Percentiles rank a stretch among this genome's conserved stretches.
phyloP scores from a whole-genome alignment of 2,888 invertebrate species.

The Cynaeus angustus region DNA sequence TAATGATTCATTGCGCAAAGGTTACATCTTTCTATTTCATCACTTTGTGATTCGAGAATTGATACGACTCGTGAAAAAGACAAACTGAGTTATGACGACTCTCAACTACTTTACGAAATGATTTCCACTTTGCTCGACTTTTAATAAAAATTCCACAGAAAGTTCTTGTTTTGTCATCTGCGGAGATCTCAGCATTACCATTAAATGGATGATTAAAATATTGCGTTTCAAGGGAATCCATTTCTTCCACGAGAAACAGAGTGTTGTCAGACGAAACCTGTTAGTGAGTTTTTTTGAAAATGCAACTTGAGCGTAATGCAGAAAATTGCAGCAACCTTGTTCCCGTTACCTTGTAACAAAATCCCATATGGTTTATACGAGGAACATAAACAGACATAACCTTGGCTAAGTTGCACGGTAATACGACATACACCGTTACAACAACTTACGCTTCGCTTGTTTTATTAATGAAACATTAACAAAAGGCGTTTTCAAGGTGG shows the following conservation, averaged over 20 bases:
- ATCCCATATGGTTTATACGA: conserved; percentile 30
- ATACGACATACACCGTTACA: conserved; percentile 44
- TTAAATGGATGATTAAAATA: conserved; percentile 8
- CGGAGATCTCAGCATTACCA: conserved; percentile 7
- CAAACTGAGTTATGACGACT: conserved; percentile 17
- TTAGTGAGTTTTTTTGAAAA: not conserved
- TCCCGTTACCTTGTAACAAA: conserved; percentile 48
- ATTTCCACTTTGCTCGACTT: conserved; percentile 21
- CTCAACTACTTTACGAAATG: conserved; percentile 9
- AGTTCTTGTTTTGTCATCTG: conserved; percentile 16
- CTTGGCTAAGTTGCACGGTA: conserved; percentile 39
- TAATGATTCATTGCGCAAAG: conserved; percentile 21
- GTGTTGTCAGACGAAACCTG: not conserved
- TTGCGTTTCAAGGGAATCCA: conserved; percentile 9
- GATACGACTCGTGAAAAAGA: conserved; percentile 1
- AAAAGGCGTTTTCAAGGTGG: not conserved
- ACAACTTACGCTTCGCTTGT: conserved; percentile 2
- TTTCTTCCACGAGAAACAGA: conserved; percentile 9
- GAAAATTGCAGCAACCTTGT: conserved; percentile 40
- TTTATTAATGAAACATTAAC: conserved; percentile 26
- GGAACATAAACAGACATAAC: conserved; percentile 43
- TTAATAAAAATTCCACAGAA: conserved; percentile 16
- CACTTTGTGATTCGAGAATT: not conserved
- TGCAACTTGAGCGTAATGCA: conserved; percentile 9
- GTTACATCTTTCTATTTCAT: conserved; percentile 31